phyloP scores from a whole-genome alignment of 2,797 vertebrate species.

The Sebastes baramenuke region DNA sequence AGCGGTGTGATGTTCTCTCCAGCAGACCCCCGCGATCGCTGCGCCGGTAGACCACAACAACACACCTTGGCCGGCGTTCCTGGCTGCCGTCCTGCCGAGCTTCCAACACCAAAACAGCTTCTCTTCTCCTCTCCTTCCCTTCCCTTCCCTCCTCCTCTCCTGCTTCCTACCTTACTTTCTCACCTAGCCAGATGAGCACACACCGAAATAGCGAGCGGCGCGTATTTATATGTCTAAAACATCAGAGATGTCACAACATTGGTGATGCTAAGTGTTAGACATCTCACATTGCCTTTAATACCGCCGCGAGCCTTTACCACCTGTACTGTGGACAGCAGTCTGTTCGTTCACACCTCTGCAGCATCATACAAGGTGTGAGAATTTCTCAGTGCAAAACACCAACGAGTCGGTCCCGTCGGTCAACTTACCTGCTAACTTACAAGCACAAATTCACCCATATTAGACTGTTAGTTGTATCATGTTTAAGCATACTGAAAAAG shows the following conservation, averaged over 20 bases:
- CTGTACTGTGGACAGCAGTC: constrained; percentile 63
- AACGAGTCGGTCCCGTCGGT: constrained; percentile 32
- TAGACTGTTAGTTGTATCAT: background rate
- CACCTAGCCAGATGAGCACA: constrained; percentile 60
- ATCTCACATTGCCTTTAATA: constrained; percentile 59
- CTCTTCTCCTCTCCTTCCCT: constrained; percentile 10
- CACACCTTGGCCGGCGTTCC: constrained; percentile 81
- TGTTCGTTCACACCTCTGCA: constrained; percentile 69
- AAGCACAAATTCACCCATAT: background rate
- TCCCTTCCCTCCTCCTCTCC: background rate
- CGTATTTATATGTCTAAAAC: constrained; percentile 58
- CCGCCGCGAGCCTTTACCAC: constrained; percentile 38
- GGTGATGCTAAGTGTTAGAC: constrained; percentile 66
- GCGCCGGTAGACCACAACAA: constrained; percentile 81
- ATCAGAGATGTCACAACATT: constrained; percentile 66
- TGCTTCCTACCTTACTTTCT: constrained; percentile 38
- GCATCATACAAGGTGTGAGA: constrained; percentile 55
- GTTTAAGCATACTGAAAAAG: background rate
- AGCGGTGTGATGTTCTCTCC: constrained; percentile 86
- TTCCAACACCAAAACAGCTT: constrained; percentile 29
- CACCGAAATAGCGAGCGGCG: constrained; percentile 43
- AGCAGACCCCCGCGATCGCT: constrained; percentile 75
- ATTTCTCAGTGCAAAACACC: constrained; percentile 37
- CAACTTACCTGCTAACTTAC: constrained; percentile 53
- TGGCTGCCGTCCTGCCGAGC: constrained; percentile 74